These are phyloP conservation scores for Galerucella calmariensis DNA, from an alignment of 2,888 invertebrate genomes.

Conservation along the genomic window DNA sequence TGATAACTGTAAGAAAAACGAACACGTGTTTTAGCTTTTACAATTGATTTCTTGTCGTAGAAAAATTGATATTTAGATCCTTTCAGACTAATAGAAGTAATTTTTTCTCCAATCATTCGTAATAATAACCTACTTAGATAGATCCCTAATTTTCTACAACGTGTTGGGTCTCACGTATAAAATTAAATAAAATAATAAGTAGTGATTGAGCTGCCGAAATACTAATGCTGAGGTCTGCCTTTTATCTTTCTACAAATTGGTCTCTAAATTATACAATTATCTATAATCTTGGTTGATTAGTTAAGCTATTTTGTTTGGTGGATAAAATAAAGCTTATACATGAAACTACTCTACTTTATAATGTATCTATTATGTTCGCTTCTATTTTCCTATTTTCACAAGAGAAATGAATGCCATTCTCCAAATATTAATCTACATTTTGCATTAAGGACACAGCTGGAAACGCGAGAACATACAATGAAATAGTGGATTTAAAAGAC, in stretches of 20 bases:
- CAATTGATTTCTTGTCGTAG: neutral
- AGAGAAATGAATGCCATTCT: too few relatives aligned
- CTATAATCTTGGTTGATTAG: neutral
- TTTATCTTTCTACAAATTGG: neutral
- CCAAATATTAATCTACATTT: too few relatives aligned
- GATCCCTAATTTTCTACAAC: neutral
- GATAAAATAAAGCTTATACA: too few relatives aligned
- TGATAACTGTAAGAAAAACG: too few relatives aligned
- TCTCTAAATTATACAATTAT: neutral
- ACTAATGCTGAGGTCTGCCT: neutral
- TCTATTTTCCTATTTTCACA: too few relatives aligned
- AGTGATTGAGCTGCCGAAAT: neutral
- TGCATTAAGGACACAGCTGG: too few relatives aligned
- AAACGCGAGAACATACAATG: too few relatives aligned
- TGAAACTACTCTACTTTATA: too few relatives aligned
- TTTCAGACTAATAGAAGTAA: neutral
- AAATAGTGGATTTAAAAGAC: too few relatives aligned
- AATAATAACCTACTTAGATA: neutral
- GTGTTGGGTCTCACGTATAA: conserved; percentile 2
- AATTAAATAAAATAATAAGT: neutral
- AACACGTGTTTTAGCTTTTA: too few relatives aligned
- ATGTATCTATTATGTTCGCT: too few relatives aligned
- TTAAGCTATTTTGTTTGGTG: neutral
- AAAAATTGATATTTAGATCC: neutral
- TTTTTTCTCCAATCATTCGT: neutral